Conservation (phyloP, 2,888 invertebrate genomes). For the Xanthostigma xanthostigma region DNA sequence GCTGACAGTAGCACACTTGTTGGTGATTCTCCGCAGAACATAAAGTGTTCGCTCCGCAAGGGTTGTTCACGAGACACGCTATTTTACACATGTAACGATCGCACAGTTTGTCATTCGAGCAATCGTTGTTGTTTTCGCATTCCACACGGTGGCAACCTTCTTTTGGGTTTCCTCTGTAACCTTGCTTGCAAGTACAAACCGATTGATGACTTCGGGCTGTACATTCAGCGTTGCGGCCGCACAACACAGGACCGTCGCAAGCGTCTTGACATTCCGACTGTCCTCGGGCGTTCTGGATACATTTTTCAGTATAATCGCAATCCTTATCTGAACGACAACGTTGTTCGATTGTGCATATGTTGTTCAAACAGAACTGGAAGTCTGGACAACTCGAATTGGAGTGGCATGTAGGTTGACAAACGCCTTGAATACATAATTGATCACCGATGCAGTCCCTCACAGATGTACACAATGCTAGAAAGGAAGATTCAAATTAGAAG, state of each 20-base stretch:
- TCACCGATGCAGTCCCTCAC: slow-evolving; percentile 73
- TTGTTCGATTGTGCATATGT: slow-evolving; percentile 70
- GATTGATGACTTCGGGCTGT: slow-evolving; percentile 55
- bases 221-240: slow-evolving; percentile 75
- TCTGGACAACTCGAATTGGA: slow-evolving; percentile 70
- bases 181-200: slow-evolving; percentile 61
- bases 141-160: slow-evolving; percentile 73
- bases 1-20: slow-evolving; percentile 71
- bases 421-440: slow-evolving; percentile 70
- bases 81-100: slow-evolving; percentile 72
- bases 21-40: slow-evolving; percentile 73
- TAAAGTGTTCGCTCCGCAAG: slow-evolving; percentile 71
- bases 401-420: slow-evolving; percentile 74
- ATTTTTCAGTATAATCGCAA: slow-evolving; percentile 59
- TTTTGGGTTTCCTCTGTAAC: slow-evolving; percentile 56
- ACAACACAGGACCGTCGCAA: slow-evolving; percentile 50
- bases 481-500: slow-evolving; percentile 10
- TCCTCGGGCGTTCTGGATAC: slow-evolving; percentile 50
- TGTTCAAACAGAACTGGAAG: slow-evolving; percentile 69
- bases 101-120: slow-evolving; percentile 70
- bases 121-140: slow-evolving; percentile 55
- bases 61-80: slow-evolving; percentile 67
- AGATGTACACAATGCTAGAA: slow-evolving; percentile 57
- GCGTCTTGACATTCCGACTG: slow-evolving; percentile 62
- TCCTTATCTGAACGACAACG: slow-evolving; percentile 59